Evolutionary conservation across 2,113 vertebrate species (phyloP).

Genomic region (Electrona antarctica): DNA sequence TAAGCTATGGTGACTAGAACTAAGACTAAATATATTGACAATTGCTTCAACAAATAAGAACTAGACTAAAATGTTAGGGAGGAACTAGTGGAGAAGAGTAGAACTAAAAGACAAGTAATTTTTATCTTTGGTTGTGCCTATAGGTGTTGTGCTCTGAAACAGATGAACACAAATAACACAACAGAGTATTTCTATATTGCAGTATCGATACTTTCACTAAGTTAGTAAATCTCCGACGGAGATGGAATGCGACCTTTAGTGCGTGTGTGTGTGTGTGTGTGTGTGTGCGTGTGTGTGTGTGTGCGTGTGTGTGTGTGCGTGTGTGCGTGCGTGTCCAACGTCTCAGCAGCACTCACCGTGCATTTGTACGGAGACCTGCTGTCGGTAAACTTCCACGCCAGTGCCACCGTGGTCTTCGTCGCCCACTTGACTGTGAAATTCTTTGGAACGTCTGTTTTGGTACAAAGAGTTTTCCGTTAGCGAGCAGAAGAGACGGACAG

Average conservation of each 20-base stretch:
- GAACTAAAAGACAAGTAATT: no score
- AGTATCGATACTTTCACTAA: no score
- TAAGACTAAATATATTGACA: no score
- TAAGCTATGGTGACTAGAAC: no score
- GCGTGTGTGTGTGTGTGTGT: background rate
- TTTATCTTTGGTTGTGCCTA: no score
- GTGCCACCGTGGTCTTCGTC: constrained; percentile 91
- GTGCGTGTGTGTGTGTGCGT: background rate
- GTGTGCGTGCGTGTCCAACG: background rate
- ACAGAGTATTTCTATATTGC: no score
- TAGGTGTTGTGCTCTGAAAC: no score
- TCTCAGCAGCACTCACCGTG: constrained; percentile 77
- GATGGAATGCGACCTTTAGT: background rate
- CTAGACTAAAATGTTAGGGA: no score
- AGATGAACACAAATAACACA: no score
- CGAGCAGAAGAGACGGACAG: background rate
- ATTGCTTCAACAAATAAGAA: no score
- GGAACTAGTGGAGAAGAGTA: no score
- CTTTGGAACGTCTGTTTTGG: constrained; percentile 90
- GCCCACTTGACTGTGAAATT: constrained; percentile 98
- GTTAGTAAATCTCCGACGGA: no score
- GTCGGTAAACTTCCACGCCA: constrained; percentile 95
- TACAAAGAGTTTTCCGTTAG: constrained; percentile 28
- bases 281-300: background rate
- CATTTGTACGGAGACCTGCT: constrained; percentile 86